Evolutionary conservation across 1,140 invertebrate genomes (phyloP), one percentile per base, ranked within the genome.

Genomic region (Scaptomyza hsui): DNA sequence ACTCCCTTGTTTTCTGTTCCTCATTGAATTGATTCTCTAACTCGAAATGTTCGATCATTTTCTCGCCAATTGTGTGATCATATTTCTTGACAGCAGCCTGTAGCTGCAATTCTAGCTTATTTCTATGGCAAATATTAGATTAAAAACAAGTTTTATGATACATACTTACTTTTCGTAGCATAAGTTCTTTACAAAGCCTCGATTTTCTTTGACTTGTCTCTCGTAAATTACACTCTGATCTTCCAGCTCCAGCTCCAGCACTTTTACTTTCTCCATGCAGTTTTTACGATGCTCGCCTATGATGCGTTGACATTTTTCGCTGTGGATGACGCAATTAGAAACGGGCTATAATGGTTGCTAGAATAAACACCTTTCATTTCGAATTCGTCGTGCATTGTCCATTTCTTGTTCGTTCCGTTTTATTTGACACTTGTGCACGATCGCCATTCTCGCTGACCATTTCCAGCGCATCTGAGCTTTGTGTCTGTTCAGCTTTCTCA

Each of bases 111-210:
- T 60, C 16, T 2, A 55, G 12, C 15, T 72, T 72, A 37, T 44
- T 61, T 68, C 56, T 72, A 35, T 2, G 4, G 6, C 0, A n/a
- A 26, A 59, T 3, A 47, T 39, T 5, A 19, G 45, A 1, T 1
- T 24, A 26, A 24, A 9, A 29, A 2, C 5, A 6, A 4, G 19
- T 2, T 37, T 4, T 37, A n/a, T n/a, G n/a, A n/a, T n/a, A n/a
- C n/a, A n/a, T n/a, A 57, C 61, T 51, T 41, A 67, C 69, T 57
- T 72, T 12, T 65, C 62, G 0, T 51, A 29, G 3, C 26, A 26
- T 12, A 2, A 4, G 9, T 10, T 13, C 10, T 16, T 63, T n/a
- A 19, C 13, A 1, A 24, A n/a, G 18, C 7, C 13, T n/a, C n/a
- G 19, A 16, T 51, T 37, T 1, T 1, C 1, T 45, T 52, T 21